These are phyloP conservation scores for Drosophila neutralis DNA, from an alignment of 2,888 invertebrate species.

Conservation along the genomic window DNA sequence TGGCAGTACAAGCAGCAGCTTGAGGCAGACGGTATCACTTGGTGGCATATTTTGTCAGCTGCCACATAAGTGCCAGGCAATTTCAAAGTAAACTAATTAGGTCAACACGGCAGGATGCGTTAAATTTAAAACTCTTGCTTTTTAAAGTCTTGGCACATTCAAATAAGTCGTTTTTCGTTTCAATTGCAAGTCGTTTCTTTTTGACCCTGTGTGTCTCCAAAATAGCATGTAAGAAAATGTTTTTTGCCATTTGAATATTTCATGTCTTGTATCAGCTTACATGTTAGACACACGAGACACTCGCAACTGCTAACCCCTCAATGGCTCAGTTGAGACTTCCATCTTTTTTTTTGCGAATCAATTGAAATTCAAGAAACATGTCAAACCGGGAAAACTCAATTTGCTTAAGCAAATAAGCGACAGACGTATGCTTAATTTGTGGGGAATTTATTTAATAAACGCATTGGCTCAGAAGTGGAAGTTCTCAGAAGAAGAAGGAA, in stretches of 20 bases:
- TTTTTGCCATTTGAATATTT: conserved; percentile 44
- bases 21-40: conserved; percentile 24
- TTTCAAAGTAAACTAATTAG: conserved; percentile 63
- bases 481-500: not conserved
- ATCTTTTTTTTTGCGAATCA: conserved; percentile 6
- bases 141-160: conserved; percentile 4
- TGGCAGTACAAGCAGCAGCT: conserved; percentile 12
- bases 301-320: conserved; percentile 7
- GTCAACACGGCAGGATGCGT: conserved; percentile 24
- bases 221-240: conserved; percentile 19
- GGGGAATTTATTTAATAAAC: conserved; percentile 47
- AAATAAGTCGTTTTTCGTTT: not conserved
- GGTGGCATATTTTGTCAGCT: conserved; percentile 52
- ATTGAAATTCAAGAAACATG: conserved; percentile 46
- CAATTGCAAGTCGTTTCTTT: not conserved
- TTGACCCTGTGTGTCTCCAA: conserved; percentile 2
- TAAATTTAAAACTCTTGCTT: not conserved
- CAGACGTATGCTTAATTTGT: conserved; percentile 42
- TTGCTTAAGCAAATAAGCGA: conserved; percentile 55
- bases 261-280: conserved; percentile 47
- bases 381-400: conserved; percentile 52
- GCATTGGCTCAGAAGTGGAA: not conserved
- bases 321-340: not conserved
- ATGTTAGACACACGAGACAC: conserved; percentile 24
- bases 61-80: conserved; percentile 47